phyloP scores from a whole-genome alignment of 2,888 invertebrate genomes.

The Chydorus sphaericus region DNA sequence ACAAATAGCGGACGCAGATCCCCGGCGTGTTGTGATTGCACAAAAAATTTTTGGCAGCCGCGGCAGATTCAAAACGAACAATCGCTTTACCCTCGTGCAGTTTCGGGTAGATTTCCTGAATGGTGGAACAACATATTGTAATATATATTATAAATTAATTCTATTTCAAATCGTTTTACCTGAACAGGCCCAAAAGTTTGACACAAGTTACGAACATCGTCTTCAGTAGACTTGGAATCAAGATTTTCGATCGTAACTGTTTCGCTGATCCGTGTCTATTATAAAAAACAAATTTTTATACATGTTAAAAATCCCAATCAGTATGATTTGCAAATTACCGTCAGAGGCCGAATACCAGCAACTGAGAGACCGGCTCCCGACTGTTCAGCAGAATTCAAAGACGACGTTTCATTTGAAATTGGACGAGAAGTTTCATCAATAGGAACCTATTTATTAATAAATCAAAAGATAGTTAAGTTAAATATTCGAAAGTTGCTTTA shows the following conservation, averaged over 20 bases:
- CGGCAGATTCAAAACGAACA: not conserved
- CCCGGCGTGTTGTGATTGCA: not conserved
- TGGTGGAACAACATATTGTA: not conserved
- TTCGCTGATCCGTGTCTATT: not conserved
- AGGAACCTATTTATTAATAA: not conserved
- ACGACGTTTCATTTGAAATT: too few relatives aligned
- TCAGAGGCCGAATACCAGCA: too few relatives aligned
- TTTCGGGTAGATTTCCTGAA: not conserved
- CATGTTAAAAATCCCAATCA: too few relatives aligned
- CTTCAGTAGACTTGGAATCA: not conserved
- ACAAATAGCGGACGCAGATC: not conserved
- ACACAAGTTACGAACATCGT: not conserved
- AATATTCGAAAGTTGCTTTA: not conserved
- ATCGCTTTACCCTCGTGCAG: not conserved
- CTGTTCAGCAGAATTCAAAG: too few relatives aligned
- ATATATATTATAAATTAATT: too few relatives aligned
- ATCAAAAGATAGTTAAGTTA: not conserved
- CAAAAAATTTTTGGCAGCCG: not conserved
- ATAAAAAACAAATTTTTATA: not conserved
- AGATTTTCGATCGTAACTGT: not conserved
- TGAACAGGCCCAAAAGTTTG: slow-evolving; percentile 1
- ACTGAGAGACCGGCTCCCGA: too few relatives aligned
- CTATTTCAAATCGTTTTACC: too few relatives aligned
- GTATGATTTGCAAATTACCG: too few relatives aligned
- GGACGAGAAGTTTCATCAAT: not conserved